These are phyloP conservation scores for Adela reaumurella DNA, from an alignment of 2,888 invertebrate genomes.

Conservation along the genomic window DNA sequence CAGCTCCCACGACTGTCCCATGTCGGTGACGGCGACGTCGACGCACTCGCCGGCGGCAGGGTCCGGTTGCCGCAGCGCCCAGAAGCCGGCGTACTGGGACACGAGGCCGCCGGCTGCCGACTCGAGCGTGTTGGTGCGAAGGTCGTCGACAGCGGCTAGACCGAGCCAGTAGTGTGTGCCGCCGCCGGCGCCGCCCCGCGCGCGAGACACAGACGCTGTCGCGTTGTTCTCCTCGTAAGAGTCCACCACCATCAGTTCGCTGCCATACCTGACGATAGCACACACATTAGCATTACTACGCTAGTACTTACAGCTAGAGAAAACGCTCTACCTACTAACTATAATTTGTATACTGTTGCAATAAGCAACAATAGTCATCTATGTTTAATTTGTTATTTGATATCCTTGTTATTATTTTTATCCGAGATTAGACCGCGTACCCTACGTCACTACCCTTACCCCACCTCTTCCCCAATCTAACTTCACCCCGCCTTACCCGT, in stretches of 20 bases:
- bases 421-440: too few species aligned
- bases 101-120: constrained; percentile 87
- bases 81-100: constrained; percentile 92
- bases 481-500: too few species aligned
- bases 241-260: constrained; percentile 89
- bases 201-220: constrained; percentile 74
- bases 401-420: too few species aligned
- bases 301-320: too few species aligned
- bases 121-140: constrained; percentile 91
- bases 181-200: constrained; percentile 60
- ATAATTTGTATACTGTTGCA: too few species aligned
- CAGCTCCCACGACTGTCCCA: constrained; percentile 87
- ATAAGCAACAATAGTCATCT: too few species aligned
- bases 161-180: constrained; percentile 81
- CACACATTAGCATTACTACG: too few species aligned
- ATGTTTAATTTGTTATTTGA: too few species aligned
- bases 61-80: constrained; percentile 88
- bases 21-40: constrained; percentile 67
- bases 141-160: constrained; percentile 84
- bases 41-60: constrained; percentile 88
- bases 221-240: constrained; percentile 89
- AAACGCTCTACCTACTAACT: too few species aligned
- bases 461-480: too few species aligned
- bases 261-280: constrained; percentile 79
- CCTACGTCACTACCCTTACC: too few species aligned